Evolutionary conservation across 2,888 invertebrate species (phyloP).

Genomic region (Caenorhabditis sp.): DNA sequence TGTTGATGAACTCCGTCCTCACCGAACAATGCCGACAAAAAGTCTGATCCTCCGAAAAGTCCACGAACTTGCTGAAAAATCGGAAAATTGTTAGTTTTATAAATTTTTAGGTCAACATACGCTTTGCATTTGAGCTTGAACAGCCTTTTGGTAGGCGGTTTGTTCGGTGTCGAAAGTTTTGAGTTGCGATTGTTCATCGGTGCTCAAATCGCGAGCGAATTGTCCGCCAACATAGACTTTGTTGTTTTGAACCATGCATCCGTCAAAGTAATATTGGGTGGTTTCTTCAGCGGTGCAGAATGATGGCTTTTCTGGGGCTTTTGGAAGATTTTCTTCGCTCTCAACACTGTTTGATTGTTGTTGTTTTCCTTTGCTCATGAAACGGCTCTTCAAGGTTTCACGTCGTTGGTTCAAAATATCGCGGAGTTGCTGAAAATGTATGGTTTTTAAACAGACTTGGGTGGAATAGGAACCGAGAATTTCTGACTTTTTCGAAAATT

Average conservation of each 20-base stretch:
- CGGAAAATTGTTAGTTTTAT: neutral
- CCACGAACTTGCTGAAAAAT: conserved; percentile 61
- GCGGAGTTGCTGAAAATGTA: conserved; percentile 31
- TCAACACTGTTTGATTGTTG: conserved; percentile 24
- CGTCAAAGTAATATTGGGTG: conserved; percentile 69
- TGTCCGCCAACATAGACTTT: conserved; percentile 67
- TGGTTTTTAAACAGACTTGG: neutral
- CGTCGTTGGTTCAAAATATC: conserved; percentile 36
- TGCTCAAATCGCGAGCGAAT: conserved; percentile 62
- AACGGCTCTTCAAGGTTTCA: conserved; percentile 29
- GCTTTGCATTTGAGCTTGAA: conserved; percentile 54
- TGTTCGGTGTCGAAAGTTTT: conserved; percentile 62
- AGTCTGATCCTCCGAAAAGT: conserved; percentile 61
- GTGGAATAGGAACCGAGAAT: too few relatives aligned
- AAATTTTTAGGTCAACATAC: conserved; percentile 12
- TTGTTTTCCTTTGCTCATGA: conserved; percentile 7
- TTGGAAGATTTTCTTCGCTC: conserved; percentile 24
- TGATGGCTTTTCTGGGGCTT: conserved; percentile 63
- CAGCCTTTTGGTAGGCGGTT: conserved; percentile 58
- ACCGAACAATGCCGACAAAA: conserved; percentile 56
- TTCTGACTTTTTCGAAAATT: too few relatives aligned
- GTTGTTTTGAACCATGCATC: conserved; percentile 65
- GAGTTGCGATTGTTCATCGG: conserved; percentile 58
- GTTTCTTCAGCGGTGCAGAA: conserved; percentile 68
- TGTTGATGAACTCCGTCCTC: conserved; percentile 26